A percentile compares a stretch with the other conserved stretches of the same genome.
Conservation (phyloP, 2,888 invertebrate species). For the Panzeria rudis region DNA sequence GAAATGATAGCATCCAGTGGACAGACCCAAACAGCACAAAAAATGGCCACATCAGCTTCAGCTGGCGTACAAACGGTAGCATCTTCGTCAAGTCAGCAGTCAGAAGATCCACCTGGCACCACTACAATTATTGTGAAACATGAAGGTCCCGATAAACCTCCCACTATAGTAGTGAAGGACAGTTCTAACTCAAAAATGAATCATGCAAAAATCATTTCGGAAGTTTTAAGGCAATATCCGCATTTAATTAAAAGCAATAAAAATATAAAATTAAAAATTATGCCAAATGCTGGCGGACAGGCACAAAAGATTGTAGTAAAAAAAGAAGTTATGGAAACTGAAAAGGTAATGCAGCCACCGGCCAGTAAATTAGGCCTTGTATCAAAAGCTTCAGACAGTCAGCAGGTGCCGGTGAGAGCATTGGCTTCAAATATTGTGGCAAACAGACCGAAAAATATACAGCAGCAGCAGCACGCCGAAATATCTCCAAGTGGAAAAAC, state of each 20-base stretch:
- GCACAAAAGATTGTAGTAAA: slow-evolving; percentile 79
- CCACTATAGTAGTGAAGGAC: slow-evolving; percentile 83
- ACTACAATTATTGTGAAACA: slow-evolving; percentile 81
- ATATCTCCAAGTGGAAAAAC: slow-evolving; percentile 11
- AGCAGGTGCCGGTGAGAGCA: slow-evolving; percentile 29
- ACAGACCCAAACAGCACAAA: slow-evolving; percentile 72
- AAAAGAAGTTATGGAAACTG: slow-evolving; percentile 73
- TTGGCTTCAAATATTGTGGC: slow-evolving; percentile 30
- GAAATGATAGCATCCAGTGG: slow-evolving; percentile 57
- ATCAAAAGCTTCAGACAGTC: slow-evolving; percentile 22
- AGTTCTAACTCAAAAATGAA: slow-evolving; percentile 84
- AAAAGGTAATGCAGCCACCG: slow-evolving; percentile 64
- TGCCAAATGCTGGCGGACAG: slow-evolving; percentile 85
- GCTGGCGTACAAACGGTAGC: slow-evolving; percentile 61
- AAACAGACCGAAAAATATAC: slow-evolving; percentile 47
- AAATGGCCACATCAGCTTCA: slow-evolving; percentile 47
- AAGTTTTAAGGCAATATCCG: slow-evolving; percentile 94
- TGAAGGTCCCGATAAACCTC: slow-evolving; percentile 81
- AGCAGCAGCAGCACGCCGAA: slow-evolving; percentile 21
- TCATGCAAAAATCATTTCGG: slow-evolving; percentile 94
- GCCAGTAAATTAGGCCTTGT: slow-evolving; percentile 37
- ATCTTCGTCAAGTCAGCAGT: slow-evolving; percentile 64
- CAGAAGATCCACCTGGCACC: slow-evolving; percentile 72
- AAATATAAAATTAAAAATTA: slow-evolving; percentile 93
- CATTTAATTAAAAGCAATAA: slow-evolving; percentile 94